phyloP scores from a whole-genome alignment of 1,140 invertebrate genomes.

The Aporrectodea caliginosa region DNA sequence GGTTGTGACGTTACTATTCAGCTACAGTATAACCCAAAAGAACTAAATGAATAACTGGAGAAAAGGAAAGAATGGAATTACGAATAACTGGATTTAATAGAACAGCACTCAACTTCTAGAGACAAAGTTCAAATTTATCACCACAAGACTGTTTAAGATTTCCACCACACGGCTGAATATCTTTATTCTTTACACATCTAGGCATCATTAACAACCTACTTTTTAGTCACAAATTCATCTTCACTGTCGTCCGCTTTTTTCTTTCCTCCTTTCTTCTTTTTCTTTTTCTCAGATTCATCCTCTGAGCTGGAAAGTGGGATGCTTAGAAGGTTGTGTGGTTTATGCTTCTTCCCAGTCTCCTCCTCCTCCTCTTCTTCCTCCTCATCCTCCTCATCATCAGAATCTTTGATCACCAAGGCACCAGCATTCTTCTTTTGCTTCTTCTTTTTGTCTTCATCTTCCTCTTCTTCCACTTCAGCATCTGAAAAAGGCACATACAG shows the following conservation, averaged over 20 bases:
- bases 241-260: neutral
- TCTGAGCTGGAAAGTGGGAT: neutral
- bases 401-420: neutral
- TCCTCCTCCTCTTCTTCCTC: conserved; percentile 16
- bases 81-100: neutral
- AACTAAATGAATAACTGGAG: conserved; percentile 6
- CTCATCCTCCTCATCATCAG: conserved; percentile 5
- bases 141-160: conserved; percentile 8
- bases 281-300: conserved; percentile 1
- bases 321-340: neutral
- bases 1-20: too few relatives aligned
- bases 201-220: neutral
- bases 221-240: conserved; percentile 3
- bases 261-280: neutral
- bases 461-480: conserved; percentile 19
- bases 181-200: neutral
- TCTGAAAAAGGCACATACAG: too few relatives aligned
- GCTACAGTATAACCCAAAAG: too few relatives aligned
- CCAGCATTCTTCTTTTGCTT: neutral
- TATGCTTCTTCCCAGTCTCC: neutral
- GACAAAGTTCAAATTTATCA: neutral
- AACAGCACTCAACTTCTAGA: neutral
- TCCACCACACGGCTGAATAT: neutral
- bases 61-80: neutral
- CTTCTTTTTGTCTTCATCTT: conserved; percentile 39